Evolutionary conservation across 2,888 invertebrate species (phyloP), one percentile per base, ranked within the genome.

Genomic region (Harpagoxenus sublaevis): DNA sequence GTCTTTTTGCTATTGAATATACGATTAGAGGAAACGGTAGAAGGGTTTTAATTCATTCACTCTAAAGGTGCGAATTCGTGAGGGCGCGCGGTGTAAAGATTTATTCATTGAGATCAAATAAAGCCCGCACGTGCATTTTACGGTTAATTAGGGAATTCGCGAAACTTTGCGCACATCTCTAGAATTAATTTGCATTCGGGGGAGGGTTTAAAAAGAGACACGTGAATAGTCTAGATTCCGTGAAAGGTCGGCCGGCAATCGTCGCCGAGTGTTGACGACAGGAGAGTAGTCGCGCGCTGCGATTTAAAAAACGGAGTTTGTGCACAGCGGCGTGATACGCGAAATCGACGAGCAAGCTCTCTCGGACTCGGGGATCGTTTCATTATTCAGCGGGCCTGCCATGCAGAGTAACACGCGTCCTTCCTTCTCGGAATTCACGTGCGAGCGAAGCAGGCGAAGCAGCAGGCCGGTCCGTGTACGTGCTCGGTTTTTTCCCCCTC

Each of bases 341-440:
- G 60, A 84, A 83, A 84, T 84, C 71, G 68, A 75, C 82, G 55
- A 78, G 85, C 45, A 28, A 84, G 83, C 86, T 85, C 79, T 83
- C 88, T 84, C 73, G 84, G 75, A 86, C 83, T 85, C 66, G 18
- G 84, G 87, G 86, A 86, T 85, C 87, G 87, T 89, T 91, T 92
- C 91, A 91, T 92, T 91, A 92, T 92, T 91, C 90, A 89, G 84
- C 88, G 82, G 83, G 83, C 85, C 83, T 81, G 83, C 89, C 89
- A 83, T 87, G 88, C 87, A 88, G 89, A 88, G 89, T 86, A 89
- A 82, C 87, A 70, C 87, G 73, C 83, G 79, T 79, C 74, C 78
- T 86, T 84, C 83, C 6, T 23, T 23, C 23, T 42, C 62, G 57
- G 79, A 86, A 88, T 84, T 89, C 83, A 83, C 83, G 86, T 85